phyloP scores from a whole-genome alignment of 2,888 invertebrate species.

The Perizoma flavofasciatum region DNA sequence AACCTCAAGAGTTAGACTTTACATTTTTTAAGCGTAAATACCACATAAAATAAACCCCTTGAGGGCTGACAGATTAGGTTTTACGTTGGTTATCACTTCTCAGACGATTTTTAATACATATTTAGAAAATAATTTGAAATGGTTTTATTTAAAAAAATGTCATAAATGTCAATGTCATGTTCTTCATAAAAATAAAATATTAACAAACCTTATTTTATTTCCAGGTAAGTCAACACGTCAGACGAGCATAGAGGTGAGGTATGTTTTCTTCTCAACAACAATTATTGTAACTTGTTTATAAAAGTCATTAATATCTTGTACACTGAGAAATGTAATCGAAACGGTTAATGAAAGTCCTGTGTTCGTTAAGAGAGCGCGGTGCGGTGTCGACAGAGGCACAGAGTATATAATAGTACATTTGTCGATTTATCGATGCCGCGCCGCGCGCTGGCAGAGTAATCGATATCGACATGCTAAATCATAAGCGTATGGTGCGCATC shows the following conservation, averaged over 20 bases:
- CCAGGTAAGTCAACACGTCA: conserved; percentile 51
- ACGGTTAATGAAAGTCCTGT: conserved; percentile 61
- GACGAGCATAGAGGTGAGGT: conserved; percentile 42
- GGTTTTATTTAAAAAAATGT: too few species aligned
- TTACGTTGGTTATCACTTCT: too few species aligned
- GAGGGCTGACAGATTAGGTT: too few species aligned
- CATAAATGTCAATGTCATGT: too few species aligned
- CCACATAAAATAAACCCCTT: too few species aligned
- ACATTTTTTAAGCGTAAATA: too few species aligned
- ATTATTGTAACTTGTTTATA: conserved; percentile 64
- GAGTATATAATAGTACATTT: conserved; percentile 14
- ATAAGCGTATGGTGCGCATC: conserved; percentile 52
- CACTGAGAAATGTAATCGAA: conserved; percentile 64
- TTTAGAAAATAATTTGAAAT: too few species aligned
- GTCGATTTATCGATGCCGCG: conserved; percentile 62
- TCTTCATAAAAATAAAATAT: too few species aligned
- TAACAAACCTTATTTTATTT: conserved; percentile 47
- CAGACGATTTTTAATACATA: too few species aligned
- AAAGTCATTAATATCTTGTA: conserved; percentile 68
- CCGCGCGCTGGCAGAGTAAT: conserved; percentile 58
- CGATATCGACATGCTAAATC: conserved; percentile 64
- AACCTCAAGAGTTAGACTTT: too few species aligned
- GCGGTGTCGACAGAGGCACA: conserved; percentile 48
- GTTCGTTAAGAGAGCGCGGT: conserved; percentile 63
- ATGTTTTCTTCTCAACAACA: conserved; percentile 51